phyloP scores from a whole-genome alignment of 2,888 invertebrate species.

The Synergus japonicus region DNA sequence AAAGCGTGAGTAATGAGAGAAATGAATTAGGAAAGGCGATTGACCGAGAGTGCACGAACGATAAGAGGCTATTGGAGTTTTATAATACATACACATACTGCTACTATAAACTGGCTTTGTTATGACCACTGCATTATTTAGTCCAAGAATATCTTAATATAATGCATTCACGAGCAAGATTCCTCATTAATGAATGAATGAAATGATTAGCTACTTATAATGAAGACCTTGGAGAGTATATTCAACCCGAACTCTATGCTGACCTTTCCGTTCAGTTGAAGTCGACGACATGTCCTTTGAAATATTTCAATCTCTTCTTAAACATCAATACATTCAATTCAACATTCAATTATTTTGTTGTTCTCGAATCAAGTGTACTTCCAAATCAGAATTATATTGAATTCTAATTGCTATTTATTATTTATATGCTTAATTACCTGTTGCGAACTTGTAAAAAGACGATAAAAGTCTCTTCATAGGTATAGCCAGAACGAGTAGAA shows the following conservation, averaged over 20 bases:
- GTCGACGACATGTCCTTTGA: conserved; percentile 5
- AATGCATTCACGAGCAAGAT: conserved; percentile 25
- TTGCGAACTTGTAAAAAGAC: not conserved
- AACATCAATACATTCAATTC: too few relatives aligned
- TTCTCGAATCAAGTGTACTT: too few relatives aligned
- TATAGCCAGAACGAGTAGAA: conserved; percentile 14
- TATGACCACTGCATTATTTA: conserved; percentile 13
- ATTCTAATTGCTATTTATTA: not conserved
- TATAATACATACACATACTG: not conserved
- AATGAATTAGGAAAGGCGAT: too few relatives aligned
- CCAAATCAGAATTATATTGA: too few relatives aligned
- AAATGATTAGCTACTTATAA: not conserved
- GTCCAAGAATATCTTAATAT: not conserved
- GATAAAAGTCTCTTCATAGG: not conserved
- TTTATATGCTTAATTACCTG: not conserved
- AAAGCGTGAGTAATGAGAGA: too few relatives aligned
- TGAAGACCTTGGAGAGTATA: conserved; percentile 18
- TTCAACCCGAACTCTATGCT: conserved; percentile 11
- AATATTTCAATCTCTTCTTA: conserved; percentile 15
- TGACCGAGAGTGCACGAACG: too few relatives aligned
- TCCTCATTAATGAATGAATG: conserved; percentile 29
- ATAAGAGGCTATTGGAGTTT: not conserved
- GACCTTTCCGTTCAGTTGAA: conserved; percentile 26
- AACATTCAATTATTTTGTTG: too few relatives aligned
- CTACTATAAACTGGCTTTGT: conserved; percentile 13